Evolutionary conservation across 1,140 invertebrate genomes (phyloP).

Genomic region (Phymorhynchus buccinoides): DNA sequence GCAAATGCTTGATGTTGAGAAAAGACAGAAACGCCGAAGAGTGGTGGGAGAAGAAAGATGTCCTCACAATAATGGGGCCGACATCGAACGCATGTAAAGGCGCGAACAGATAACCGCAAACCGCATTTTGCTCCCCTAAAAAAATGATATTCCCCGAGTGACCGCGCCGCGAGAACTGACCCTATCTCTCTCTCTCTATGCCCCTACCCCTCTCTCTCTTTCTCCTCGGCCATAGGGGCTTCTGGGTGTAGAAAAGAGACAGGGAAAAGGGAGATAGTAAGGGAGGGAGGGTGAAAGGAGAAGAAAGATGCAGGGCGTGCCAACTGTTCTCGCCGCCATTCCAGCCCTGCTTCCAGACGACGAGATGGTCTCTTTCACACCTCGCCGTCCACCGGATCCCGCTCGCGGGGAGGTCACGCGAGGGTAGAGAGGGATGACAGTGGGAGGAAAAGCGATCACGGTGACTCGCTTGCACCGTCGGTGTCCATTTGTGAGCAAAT

Average conservation of each 20-base stretch:
- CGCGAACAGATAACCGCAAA: background rate
- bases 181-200: too few relatives aligned
- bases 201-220: too few relatives aligned
- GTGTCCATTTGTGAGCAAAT: slow-evolving; percentile 30
- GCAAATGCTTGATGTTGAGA: too few relatives aligned
- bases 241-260: background rate
- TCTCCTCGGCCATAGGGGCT: too few relatives aligned
- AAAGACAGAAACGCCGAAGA: too few relatives aligned
- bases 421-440: background rate
- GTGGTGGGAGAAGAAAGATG: background rate
- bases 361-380: background rate
- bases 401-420: background rate
- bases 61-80: background rate
- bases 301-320: background rate
- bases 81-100: slow-evolving; percentile 24
- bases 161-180: background rate
- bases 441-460: background rate
- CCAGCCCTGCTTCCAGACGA: background rate
- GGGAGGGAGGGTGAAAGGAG: background rate
- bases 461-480: background rate
- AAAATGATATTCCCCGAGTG: slow-evolving; percentile 19
- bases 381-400: slow-evolving; percentile 13
- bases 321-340: slow-evolving; percentile 2
- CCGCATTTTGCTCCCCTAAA: background rate
- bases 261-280: background rate